Evolutionary conservation across 2,797 vertebrate species (phyloP), one percentile per base, ranked within the genome.

Genomic region (Sternarchorhynchus goeldii): DNA sequence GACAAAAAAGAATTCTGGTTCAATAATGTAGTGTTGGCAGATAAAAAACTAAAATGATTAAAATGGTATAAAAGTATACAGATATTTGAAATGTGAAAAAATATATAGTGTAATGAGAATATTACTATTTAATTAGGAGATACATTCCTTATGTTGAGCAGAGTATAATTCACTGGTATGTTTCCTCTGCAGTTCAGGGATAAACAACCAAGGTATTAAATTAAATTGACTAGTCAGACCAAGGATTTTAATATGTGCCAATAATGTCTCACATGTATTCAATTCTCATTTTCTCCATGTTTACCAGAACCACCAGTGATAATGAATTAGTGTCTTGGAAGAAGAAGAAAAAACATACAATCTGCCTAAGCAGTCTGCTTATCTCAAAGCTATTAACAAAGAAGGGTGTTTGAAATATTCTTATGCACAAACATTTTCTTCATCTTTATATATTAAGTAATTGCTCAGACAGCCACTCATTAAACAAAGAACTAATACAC

Each of bases 401-500:
- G 6, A 36, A 36, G 6, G 34, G 34, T 36, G 34, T 36, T 36
- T 36, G 34, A 36, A 36, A 36, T 36, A 55, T 17, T 4, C 18
- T 50, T 18, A n/a, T 31, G 34, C n/a, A 56, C 2, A 56, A 1
- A 10, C 10, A 32, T 70, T 53, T 25, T 6, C 17, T 2, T 18
- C 0, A 6, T 56, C 6, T 71, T 70, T 36, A 0, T 14, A 53
- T 16, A 6, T 6, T 32, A 2, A 21, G 57, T 39, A 17, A 63
- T 65, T 78, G 71, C 31, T 10, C 20, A 56, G 31, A 31, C 31
- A n/a, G 53, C 4, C 62, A 65, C 57, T 71, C 8, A 71, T 63
- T 72, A 31, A 29, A 6, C 34, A 25, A 57, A 18, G 45, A 76
- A 21, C 73, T 64, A 80, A 62, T 67, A 12, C 50, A 45, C 63